phyloP scores from a whole-genome alignment of 2,797 vertebrate species.

The Lacerta agilis region DNA sequence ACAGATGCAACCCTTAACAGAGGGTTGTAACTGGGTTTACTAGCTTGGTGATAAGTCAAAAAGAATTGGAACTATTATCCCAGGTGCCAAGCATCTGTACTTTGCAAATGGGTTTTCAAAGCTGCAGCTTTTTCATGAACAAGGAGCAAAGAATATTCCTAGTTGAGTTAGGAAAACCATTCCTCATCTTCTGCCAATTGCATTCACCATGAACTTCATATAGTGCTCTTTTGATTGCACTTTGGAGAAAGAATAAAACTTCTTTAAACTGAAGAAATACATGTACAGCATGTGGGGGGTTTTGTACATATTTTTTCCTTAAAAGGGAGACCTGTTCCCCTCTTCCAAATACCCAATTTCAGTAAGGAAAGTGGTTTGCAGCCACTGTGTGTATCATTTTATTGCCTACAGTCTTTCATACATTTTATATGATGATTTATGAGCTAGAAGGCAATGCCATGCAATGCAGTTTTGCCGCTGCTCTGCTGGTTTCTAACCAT shows the following conservation, averaged over 20 bases:
- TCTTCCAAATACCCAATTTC: conserved; percentile 32
- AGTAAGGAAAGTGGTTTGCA: conserved; percentile 7
- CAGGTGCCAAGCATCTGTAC: conserved; percentile 35
- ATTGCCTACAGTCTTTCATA: conserved; percentile 22
- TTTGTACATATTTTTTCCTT: background rate
- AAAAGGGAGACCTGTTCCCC: background rate
- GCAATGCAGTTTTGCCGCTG: background rate
- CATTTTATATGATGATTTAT: conserved; percentile 51
- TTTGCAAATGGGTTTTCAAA: conserved; percentile 50
- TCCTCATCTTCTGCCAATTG: background rate
- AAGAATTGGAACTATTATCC: conserved; percentile 39
- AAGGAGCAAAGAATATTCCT: conserved; percentile 29
- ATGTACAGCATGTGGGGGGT: background rate
- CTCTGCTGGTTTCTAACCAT: conserved; percentile 14
- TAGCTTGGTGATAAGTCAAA: conserved; percentile 34
- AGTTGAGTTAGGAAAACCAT: conserved; percentile 13
- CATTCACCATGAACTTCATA: conserved; percentile 26
- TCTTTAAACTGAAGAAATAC: conserved; percentile 1
- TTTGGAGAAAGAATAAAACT: background rate
- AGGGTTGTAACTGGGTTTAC: conserved; percentile 41
- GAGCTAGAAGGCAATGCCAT: conserved; percentile 8
- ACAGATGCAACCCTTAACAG: conserved; percentile 39
- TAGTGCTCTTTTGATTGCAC: conserved; percentile 31
- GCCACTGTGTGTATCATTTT: conserved; percentile 2
- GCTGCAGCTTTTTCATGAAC: conserved; percentile 44